phyloP scores from a whole-genome alignment of 1,140 invertebrate species.

The Laupala kohalensis region DNA sequence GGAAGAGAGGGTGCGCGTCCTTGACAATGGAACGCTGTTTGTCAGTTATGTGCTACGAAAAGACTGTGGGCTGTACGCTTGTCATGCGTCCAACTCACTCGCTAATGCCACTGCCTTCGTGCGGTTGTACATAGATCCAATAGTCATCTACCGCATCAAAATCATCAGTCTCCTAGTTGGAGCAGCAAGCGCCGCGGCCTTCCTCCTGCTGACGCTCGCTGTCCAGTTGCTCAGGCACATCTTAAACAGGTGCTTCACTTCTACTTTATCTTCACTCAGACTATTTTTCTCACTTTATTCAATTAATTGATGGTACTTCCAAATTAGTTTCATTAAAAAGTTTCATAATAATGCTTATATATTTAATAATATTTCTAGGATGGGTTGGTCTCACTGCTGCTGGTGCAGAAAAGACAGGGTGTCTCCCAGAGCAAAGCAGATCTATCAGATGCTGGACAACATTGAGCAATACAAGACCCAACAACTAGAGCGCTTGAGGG shows the following conservation, averaged over 20 bases:
- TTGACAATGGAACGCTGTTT: slow-evolving; percentile 52
- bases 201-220: slow-evolving; percentile 63
- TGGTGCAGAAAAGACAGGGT: slow-evolving; percentile 48
- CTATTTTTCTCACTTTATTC: too few relatives aligned
- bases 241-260: slow-evolving; percentile 43
- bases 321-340: too few relatives aligned
- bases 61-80: slow-evolving; percentile 79
- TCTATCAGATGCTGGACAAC: slow-evolving; percentile 74
- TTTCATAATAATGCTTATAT: too few relatives aligned
- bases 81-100: slow-evolving; percentile 69
- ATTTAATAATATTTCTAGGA: too few relatives aligned
- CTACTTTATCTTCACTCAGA: too few relatives aligned
- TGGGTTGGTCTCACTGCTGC: slow-evolving; percentile 29
- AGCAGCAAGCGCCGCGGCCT: slow-evolving; percentile 56
- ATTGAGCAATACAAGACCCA: slow-evolving; percentile 81
- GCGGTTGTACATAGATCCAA: slow-evolving; percentile 62
- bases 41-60: slow-evolving; percentile 50
- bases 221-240: slow-evolving; percentile 59
- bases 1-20: slow-evolving; percentile 31
- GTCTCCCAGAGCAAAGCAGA: slow-evolving; percentile 63
- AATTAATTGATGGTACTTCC: too few relatives aligned
- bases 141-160: slow-evolving; percentile 67
- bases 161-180: slow-evolving; percentile 73
- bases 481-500: slow-evolving; percentile 72
- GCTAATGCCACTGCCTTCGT: slow-evolving; percentile 60